These are phyloP conservation scores for Apodemia zela DNA, from an alignment of 2,888 invertebrate species.

Conservation along the genomic window DNA sequence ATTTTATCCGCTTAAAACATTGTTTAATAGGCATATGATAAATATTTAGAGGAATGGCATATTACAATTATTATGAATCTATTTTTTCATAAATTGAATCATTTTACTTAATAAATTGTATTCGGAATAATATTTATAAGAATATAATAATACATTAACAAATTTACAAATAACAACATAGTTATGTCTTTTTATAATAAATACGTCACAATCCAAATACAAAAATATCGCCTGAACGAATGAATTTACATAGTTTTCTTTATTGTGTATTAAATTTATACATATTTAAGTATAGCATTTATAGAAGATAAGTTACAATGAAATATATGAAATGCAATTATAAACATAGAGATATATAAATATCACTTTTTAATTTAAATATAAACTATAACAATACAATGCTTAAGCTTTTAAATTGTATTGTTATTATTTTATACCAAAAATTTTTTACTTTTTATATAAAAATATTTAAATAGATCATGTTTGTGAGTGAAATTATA, in stretches of 20 bases:
- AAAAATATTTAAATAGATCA: not conserved
- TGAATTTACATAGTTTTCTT: not conserved
- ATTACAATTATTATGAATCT: too few species aligned
- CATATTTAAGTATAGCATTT: not conserved
- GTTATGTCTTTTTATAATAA: too few species aligned
- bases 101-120: too few species aligned
- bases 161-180: too few species aligned
- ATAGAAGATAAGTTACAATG: not conserved
- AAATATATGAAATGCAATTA: not conserved
- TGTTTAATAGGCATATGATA: too few species aligned
- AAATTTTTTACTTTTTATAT: not conserved
- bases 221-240: not conserved
- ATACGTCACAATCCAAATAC: too few species aligned
- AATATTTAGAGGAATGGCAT: too few species aligned
- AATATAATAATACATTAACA: too few species aligned
- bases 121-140: too few species aligned
- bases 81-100: too few species aligned
- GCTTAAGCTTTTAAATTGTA: too few species aligned
- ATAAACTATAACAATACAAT: not conserved
- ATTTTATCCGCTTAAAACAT: too few species aligned
- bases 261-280: not conserved
- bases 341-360: not conserved
- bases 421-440: not conserved
- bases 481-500: constrained; percentile 26
- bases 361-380: not conserved